Evolutionary conservation across 1,140 invertebrate species (phyloP), one percentile per base, ranked within the genome.

Genomic region (Conopomorpha cramerella): DNA sequence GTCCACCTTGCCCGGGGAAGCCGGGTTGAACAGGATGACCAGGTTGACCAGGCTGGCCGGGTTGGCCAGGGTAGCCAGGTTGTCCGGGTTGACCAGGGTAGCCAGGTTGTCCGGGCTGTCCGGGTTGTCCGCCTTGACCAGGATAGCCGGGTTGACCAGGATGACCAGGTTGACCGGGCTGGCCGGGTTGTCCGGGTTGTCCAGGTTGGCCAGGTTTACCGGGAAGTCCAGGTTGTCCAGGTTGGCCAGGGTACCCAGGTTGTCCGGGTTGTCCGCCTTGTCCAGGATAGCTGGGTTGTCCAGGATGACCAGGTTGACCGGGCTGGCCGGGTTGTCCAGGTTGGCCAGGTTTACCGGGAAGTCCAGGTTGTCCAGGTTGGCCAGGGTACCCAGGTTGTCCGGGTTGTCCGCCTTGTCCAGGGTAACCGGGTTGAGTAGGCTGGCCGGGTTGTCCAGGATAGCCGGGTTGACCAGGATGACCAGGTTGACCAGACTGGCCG

Each of bases 11-110:
- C n/a, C n/a, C n/a, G n/a, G n/a, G n/a, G n/a, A n/a, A n/a, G n/a
- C n/a, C n/a, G n/a, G n/a, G n/a, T n/a, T n/a, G n/a, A n/a, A n/a
- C 48, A 6, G 58, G 49, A 16, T 39, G 34, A 12, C 51, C 54
- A 17, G 47, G 39, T n/a, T 33, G 1, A 12, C 46, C 43, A 8
- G 49, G 41, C 2, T 51, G 18, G n/a, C 43, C 43, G 27, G 44
- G 40, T 34, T 40, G 33, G 13, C 44, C 43, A 7, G 51, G 43
- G 2, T 43, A n/a, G 11, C 39, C 45, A 37, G 47, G 48, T 6
- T 30, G 16, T 16, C 49, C 45, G 6, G 51, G 47, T 3, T 44
- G 19, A 13, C 49, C 47, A 19, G 45, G 41, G 1, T 38, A 3
- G 0, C 41, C 36, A 0, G 41, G 45, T n/a, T 44, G 35, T 37